Evolutionary conservation across 2,888 invertebrate genomes (phyloP).

Genomic region (Pheosia gnoma): DNA sequence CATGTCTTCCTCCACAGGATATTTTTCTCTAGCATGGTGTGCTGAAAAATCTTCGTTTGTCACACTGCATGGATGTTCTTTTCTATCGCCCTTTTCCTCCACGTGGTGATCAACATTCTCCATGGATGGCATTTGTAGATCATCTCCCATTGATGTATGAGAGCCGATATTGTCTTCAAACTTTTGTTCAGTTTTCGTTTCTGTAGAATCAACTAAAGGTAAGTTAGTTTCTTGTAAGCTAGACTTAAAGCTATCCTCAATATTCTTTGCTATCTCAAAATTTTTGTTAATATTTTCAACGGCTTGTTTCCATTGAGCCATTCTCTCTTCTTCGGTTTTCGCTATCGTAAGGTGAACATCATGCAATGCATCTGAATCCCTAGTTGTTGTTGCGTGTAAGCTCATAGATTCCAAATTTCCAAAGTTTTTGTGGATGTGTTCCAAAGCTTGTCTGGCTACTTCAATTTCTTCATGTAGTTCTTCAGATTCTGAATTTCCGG

Average conservation of each 20-base stretch:
- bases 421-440: slow-evolving; percentile 62
- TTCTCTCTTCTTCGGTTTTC: slow-evolving; percentile 57
- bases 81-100: slow-evolving; percentile 9
- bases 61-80: slow-evolving; percentile 5
- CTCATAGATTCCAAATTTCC: slow-evolving; percentile 58
- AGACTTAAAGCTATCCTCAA: slow-evolving; percentile 65
- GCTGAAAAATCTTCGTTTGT: slow-evolving; percentile 9
- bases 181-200: slow-evolving; percentile 18
- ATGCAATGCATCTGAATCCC: slow-evolving; percentile 43
- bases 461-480: slow-evolving; percentile 67
- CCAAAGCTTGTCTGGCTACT: slow-evolving; percentile 61
- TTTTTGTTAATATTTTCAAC: slow-evolving; percentile 61
- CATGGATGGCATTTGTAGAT: slow-evolving; percentile 24
- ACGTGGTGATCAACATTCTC: slow-evolving; percentile 19
- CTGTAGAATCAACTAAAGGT: slow-evolving; percentile 20
- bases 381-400: slow-evolving; percentile 44
- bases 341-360: slow-evolving; percentile 40
- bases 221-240: slow-evolving; percentile 20
- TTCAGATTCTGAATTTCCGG: slow-evolving; percentile 35
- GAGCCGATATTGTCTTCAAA: slow-evolving; percentile 12
- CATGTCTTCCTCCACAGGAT: slow-evolving; percentile 36
- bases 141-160: slow-evolving; percentile 9
- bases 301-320: slow-evolving; percentile 70
- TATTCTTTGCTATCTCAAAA: slow-evolving; percentile 62
- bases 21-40: slow-evolving; percentile 13